phyloP scores from a whole-genome alignment of 2,888 invertebrate genomes.

The Atherix ibis region DNA sequence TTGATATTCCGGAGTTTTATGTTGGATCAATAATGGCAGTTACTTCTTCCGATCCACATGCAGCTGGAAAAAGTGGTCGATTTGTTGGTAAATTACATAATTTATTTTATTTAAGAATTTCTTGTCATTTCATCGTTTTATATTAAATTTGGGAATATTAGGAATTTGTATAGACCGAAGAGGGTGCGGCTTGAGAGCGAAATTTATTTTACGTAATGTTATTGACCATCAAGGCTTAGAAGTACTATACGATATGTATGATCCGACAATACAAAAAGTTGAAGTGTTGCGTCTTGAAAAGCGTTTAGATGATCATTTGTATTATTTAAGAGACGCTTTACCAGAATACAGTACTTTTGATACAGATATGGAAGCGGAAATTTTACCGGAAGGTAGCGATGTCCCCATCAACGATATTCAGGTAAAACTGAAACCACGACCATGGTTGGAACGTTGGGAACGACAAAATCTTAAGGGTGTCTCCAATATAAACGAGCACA shows the following conservation, averaged over 20 bases:
- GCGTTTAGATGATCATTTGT: constrained; percentile 73
- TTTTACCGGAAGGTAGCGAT: constrained; percentile 55
- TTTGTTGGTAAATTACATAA: constrained; percentile 34
- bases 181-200: constrained; percentile 67
- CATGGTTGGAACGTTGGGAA: constrained; percentile 90
- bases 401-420: constrained; percentile 65
- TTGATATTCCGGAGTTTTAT: constrained; percentile 95
- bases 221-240: constrained; percentile 75
- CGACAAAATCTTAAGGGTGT: constrained; percentile 60
- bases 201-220: constrained; percentile 80
- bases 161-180: constrained; percentile 81
- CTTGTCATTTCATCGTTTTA: neutral
- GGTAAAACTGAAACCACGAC: constrained; percentile 59
- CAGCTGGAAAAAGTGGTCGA: constrained; percentile 64
- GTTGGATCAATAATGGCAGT: constrained; percentile 87
- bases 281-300: constrained; percentile 87
- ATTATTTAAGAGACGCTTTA: constrained; percentile 78
- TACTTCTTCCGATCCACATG: constrained; percentile 69
- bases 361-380: constrained; percentile 76
- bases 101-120: neutral
- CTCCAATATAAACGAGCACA: constrained; percentile 39
- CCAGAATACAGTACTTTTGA: constrained; percentile 88
- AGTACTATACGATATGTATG: constrained; percentile 60
- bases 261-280: constrained; percentile 77
- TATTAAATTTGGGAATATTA: constrained; percentile 6